Base-by-base conservation (phyloP, 2,113 vertebrate species). In the Peromyscus polionotus region DNA sequence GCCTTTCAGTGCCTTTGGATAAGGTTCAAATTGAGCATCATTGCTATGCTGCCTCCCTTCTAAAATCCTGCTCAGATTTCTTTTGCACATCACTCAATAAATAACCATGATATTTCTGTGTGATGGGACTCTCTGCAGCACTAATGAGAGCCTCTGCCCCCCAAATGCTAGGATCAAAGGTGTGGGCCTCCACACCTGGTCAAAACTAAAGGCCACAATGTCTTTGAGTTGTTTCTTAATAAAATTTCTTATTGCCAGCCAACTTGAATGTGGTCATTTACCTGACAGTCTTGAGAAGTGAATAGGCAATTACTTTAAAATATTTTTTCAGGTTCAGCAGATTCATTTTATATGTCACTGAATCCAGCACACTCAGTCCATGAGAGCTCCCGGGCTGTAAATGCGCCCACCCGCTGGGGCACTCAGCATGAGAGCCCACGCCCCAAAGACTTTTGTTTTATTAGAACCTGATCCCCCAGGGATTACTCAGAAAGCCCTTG, bases 311-410 rank as follows among this genome's bases (percentile, higher is more conserved):
- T 80, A 68, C 59, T 95, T 70, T 22, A n/a, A 89, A 80, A 33
- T 63, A 75, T 48, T 67, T 87, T 79, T 77, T 39, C 91, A 72
- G n/a, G 8, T 59, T 94, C 68, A 70, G 65, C 88, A 79, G 36
- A 81, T 24, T 3, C 16, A 10, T 1, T 92, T 65, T 42, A 20
- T 48, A 11, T 20, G 9, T 81, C 59, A 9, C 24, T 12, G 0
- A 9, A 20, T 51, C 22, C 24, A 67, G 51, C 33, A 61, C 9
- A 19, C 0, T 1, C 1, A 17, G n/a, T 5, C 1, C 8, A 4
- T 42, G 33, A 72, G 63, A 14, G 5, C 54, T 59, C 26, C 8
- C n/a, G 2, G 8, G 12, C 13, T 57, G 84, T 57, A n/a, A 17
- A 0, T 65, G 51, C n/a, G 31, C 1, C 26, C 0, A 31, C 10